phyloP scores from a whole-genome alignment of 1,140 invertebrate genomes.

The Caenorhabditis inopinata region DNA sequence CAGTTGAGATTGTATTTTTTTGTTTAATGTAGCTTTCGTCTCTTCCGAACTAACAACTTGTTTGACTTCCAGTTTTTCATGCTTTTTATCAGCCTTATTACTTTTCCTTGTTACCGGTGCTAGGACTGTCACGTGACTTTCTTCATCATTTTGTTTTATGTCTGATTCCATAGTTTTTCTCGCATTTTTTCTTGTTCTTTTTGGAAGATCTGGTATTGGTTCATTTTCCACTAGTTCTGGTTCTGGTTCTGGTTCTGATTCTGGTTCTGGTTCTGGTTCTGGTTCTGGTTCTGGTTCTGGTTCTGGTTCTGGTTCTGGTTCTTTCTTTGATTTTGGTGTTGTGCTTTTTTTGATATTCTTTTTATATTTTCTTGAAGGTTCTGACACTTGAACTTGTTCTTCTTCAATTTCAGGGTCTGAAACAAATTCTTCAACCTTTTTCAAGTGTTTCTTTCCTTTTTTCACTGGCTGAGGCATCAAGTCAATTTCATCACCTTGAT shows the following conservation, averaged over 20 bases:
- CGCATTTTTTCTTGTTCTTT: not conserved
- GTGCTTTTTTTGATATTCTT: too few species aligned
- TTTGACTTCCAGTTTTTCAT: too few species aligned
- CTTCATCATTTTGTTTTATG: not conserved
- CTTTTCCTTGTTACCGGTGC: too few species aligned
- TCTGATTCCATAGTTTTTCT: not conserved
- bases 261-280: slow-evolving; percentile 20
- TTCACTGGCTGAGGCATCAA: too few species aligned
- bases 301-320: too few species aligned
- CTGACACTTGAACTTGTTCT: too few species aligned
- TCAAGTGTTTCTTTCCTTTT: not conserved
- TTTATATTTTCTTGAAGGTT: too few species aligned
- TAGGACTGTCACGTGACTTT: too few species aligned
- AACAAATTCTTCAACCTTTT: not conserved
- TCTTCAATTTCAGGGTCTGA: not conserved
- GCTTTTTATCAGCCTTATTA: not conserved
- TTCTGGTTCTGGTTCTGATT: not conserved
- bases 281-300: slow-evolving; percentile 31
- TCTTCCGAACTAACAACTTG: too few species aligned
- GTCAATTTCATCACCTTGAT: not conserved
- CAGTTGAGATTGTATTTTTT: not conserved
- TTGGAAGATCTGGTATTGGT: not conserved
- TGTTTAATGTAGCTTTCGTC: not conserved
- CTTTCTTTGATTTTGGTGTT: too few species aligned
- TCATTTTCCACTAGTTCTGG: not conserved